Base-by-base conservation (phyloP, 2,113 vertebrate species). In the Ovibos moschatus region DNA sequence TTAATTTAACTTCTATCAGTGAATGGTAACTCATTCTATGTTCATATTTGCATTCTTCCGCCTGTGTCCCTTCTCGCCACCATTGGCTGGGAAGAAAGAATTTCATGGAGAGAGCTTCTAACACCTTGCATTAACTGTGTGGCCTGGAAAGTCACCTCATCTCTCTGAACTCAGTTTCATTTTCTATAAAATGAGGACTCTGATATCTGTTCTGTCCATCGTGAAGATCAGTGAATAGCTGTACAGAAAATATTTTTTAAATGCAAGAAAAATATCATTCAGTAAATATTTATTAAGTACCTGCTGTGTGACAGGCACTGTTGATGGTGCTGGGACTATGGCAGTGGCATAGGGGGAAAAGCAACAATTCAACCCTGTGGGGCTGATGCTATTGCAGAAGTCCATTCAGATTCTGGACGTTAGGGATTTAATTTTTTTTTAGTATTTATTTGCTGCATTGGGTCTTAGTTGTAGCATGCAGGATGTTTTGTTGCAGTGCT, bases 171-270 rank as follows among this genome's bases (percentile, higher is more conserved):
- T 87, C 84, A 58, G 28, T 89, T 78, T 92, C 16, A 47, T 82
- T 43, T 95, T 89, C 40, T 87, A 5, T 82, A 67, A 90, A 78
- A 53, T 78, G 47, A 74, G 28, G 79, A 91, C 79, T 85, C 27
- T 94, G n/a, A 25, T 90, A 47, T 33, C 55, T 95, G 2, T 90
- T 71, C 57, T 76, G 45, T 53, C 79, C 36, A 51, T 85, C 7
- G 1, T 94, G 84, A 91, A 15, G 43, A 81, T 93, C 51, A 55
- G 25, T 50, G 78, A 91, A 82, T 82, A 89, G 91, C 36, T 78
- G 12, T 64, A 53, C 50, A 89, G 53, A 89, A 94, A 90, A 64
- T 60, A 89, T 89, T 86, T 92, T 94, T 23, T 53, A 55, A 97
- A 78, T 83, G 43, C 45, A 94, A 62, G 17, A 87, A 79, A 76